Percentiles rank a stretch among this genome's conserved stretches.
These are phyloP conservation scores for Trisateles emortualis DNA, from an alignment of 2,888 invertebrate genomes.

Conservation along the genomic window DNA sequence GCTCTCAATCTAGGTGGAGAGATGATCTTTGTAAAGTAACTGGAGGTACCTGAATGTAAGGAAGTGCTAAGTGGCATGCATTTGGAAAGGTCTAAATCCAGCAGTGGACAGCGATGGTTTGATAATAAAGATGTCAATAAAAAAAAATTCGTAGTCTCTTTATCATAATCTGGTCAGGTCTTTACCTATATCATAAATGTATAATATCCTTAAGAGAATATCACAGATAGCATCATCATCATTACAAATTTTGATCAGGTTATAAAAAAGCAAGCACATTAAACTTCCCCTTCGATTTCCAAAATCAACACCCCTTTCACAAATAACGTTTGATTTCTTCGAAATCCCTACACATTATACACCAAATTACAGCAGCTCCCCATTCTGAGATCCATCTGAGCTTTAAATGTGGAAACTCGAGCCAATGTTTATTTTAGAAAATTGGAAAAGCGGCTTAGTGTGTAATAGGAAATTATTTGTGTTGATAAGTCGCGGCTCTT, in stretches of 20 bases:
- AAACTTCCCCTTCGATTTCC: background rate
- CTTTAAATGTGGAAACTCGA: slow-evolving; percentile 42
- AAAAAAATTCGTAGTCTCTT: too few species aligned
- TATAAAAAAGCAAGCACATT: background rate
- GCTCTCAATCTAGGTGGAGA: too few species aligned
- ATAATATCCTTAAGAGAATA: too few species aligned
- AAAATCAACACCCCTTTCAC: slow-evolving; percentile 5
- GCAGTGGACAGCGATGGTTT: too few species aligned
- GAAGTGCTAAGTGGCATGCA: too few species aligned
- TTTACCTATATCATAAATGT: too few species aligned
- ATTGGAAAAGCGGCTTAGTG: slow-evolving; percentile 78
- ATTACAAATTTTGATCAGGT: background rate
- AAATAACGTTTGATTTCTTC: slow-evolving; percentile 10
- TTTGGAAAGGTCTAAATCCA: too few species aligned
- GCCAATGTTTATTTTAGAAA: slow-evolving; percentile 76
- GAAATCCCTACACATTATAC: slow-evolving; percentile 1
- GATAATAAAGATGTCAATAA: too few species aligned
- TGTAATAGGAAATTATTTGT: slow-evolving; percentile 81
- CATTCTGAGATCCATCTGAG: slow-evolving; percentile 13
- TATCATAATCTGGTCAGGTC: too few species aligned
- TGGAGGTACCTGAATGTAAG: too few species aligned
- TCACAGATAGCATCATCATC: background rate
- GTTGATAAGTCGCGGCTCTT: slow-evolving; percentile 64
- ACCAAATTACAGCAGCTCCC: slow-evolving; percentile 22
- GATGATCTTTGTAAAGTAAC: too few species aligned